Evolutionary conservation across 2,888 invertebrate species (phyloP).

Genomic region (Sarcophaga subvicina): DNA sequence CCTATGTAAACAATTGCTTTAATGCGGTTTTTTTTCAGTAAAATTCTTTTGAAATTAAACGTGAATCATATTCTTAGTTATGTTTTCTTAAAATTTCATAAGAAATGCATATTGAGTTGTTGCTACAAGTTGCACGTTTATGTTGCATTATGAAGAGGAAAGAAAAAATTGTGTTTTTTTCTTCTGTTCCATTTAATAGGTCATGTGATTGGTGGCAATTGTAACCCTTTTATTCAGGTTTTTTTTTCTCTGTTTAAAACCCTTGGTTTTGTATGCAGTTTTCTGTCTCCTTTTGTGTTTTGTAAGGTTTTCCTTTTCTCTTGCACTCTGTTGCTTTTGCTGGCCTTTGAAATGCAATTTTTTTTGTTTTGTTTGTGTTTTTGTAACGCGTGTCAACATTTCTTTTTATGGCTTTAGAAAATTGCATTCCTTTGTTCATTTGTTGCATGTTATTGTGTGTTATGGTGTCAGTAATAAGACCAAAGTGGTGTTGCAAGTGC

Average conservation of each 20-base stretch:
- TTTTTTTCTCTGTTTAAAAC: too few relatives aligned
- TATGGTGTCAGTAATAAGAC: too few relatives aligned
- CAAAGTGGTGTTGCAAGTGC: background rate
- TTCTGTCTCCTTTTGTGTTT: background rate
- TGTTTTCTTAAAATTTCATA: background rate
- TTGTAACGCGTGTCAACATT: background rate
- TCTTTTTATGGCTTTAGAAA: background rate
- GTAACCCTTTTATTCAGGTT: constrained; percentile 23
- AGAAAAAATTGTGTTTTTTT: too few relatives aligned
- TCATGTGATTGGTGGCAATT: constrained; percentile 64
- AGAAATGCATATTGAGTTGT: background rate
- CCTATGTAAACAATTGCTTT: background rate
- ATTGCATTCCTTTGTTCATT: background rate
- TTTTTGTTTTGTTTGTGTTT: too few relatives aligned
- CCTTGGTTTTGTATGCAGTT: background rate
- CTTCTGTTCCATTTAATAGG: constrained; percentile 42
- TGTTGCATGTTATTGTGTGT: background rate
- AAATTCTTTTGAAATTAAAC: background rate
- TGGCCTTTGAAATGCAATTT: background rate
- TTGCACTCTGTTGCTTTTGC: background rate
- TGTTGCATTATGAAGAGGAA: background rate
- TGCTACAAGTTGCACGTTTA: background rate
- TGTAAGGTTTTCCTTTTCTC: background rate
- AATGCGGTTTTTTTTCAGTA: background rate
- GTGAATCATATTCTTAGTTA: background rate